phyloP scores from a whole-genome alignment of 2,113 vertebrate species.

The Malurus cyaneus region DNA sequence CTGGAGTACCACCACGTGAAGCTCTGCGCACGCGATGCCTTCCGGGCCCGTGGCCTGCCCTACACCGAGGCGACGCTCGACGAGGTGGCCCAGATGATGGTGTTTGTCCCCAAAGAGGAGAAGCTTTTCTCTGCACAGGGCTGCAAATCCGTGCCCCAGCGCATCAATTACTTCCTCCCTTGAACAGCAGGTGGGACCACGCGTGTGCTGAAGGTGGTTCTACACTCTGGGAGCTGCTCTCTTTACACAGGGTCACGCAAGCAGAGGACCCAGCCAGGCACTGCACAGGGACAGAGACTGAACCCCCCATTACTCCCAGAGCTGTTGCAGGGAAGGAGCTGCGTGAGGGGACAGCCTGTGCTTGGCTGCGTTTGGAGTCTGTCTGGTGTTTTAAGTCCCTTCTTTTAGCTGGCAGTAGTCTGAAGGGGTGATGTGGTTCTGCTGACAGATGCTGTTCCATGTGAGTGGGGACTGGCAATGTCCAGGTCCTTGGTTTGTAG shows the following conservation, averaged over 20 bases:
- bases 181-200: conserved; percentile 53
- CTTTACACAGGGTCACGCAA: not conserved
- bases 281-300: not conserved
- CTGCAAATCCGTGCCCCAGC: conserved; percentile 92
- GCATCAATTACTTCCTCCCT: conserved; percentile 89
- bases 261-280: not conserved
- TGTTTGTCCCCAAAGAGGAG: conserved; percentile 89
- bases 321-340: not conserved
- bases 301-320: rapidly evolving
- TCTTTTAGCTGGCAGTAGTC: not conserved
- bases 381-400: not conserved
- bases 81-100: conserved; percentile 85
- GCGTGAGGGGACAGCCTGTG: not conserved
- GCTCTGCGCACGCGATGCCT: conserved; percentile 85
- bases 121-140: conserved; percentile 93
- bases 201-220: not conserved
- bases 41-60: conserved; percentile 77
- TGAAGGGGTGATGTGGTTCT: not conserved
- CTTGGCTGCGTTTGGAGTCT: not conserved
- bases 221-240: not conserved
- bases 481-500: not conserved
- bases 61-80: conserved; percentile 81
- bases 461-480: not conserved
- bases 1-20: conserved; percentile 88
- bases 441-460: not conserved